phyloP scores from a whole-genome alignment of 2,113 vertebrate species.

The Entelurus aequoreus region DNA sequence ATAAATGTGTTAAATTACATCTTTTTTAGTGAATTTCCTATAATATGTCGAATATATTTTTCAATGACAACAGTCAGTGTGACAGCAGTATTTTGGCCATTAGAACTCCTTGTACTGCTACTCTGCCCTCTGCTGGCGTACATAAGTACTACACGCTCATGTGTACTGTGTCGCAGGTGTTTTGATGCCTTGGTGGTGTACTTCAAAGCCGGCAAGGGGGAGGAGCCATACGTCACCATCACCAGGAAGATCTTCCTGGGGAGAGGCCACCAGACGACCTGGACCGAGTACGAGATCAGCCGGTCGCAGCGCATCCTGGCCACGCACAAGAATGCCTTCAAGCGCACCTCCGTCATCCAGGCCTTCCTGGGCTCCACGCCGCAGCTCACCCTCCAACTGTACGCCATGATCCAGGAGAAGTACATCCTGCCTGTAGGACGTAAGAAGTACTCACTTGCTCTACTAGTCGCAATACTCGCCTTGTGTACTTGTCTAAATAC shows the following conservation, averaged over 20 bases:
- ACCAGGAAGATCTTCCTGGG: conserved; percentile 84
- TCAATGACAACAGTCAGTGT: no score
- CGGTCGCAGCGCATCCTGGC: conserved; percentile 82
- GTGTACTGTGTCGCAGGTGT: conserved; percentile 73
- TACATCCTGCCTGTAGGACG: conserved; percentile 73
- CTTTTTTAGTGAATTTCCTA: no score
- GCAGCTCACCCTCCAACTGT: conserved; percentile 93
- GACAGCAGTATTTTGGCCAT: background rate
- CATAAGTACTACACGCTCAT: background rate
- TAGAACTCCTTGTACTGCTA: background rate
- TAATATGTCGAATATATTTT: no score
- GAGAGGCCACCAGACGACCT: conserved; percentile 65
- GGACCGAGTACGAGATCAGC: conserved; percentile 88
- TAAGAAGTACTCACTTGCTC: conserved; percentile 52
- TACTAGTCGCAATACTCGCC: no score
- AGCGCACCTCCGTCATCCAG: conserved; percentile 90
- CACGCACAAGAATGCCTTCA: conserved; percentile 89
- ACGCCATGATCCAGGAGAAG: conserved; percentile 86
- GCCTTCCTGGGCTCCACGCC: conserved; percentile 95
- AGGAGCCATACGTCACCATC: conserved; percentile 88
- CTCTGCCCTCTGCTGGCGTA: conserved; percentile 51
- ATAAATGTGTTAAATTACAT: no score
- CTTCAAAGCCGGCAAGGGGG: conserved; percentile 76
- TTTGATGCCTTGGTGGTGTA: conserved; percentile 88
- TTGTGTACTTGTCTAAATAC: no score